Base-by-base conservation (phyloP, 2,113 vertebrate species). In the Ursus arctos region DNA sequence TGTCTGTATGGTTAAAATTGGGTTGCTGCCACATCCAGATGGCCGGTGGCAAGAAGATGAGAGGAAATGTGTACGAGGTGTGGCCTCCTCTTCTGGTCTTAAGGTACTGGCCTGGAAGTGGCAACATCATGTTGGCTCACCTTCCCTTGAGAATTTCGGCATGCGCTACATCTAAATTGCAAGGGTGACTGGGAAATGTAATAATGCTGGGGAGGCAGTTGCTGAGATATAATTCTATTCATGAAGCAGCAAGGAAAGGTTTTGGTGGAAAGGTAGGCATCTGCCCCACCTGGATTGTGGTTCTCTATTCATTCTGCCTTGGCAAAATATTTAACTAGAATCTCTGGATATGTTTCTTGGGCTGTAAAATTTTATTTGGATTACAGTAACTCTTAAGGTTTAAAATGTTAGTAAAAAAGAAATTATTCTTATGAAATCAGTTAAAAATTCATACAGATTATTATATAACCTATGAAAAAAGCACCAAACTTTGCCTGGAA, bases 311-410 rank as follows among this genome's bases (percentile, higher is more conserved):
- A 40, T 92, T 63, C 74, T 28, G 80, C 28, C 47, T 33, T 71
- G 55, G 93, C 57, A 88, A 91, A 63, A 74, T 94, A 43, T 82
- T 84, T 90, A 81, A 92, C 57, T 88, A 90, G 80, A 90, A 86
- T 71, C 28, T 74, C 47, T 67, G 49, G 33, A 80, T 83, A 57
- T 69, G 7, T 87, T 93, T 85, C 28, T 93, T 93, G 57, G 77
- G 36, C 28, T 40, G 43, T 33, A 74, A 53, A 83, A 61, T 53
- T 92, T 92, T 92, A 26, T 74, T 72, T 92, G 36, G 53, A 83
- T 92, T 71, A 67, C 5, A 81, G 40, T 65, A 77, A 86, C n/a
- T 57, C 14, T 87, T 87, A 80, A 83, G 43, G 16, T 82, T 97
- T 86, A 82, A 90, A 28, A 94, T 61, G 55, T 87, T 92, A 76